These are phyloP conservation scores for Zaprionus bogoriensis DNA, from an alignment of 2,888 invertebrate genomes.

Conservation along the genomic window DNA sequence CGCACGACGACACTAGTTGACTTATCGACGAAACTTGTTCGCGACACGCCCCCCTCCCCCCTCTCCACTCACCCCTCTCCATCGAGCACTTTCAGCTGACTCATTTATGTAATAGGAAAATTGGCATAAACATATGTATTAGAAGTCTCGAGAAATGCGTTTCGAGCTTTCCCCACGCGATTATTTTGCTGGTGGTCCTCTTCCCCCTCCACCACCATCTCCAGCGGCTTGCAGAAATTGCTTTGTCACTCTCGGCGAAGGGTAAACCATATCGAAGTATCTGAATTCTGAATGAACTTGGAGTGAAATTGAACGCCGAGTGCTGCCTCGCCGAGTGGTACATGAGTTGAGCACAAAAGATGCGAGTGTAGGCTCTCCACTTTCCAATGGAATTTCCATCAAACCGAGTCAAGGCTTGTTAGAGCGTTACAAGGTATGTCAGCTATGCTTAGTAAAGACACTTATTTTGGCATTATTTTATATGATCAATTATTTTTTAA, in stretches of 20 bases:
- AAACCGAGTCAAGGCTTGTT: not conserved
- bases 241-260: slow-evolving; percentile 52
- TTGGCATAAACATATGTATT: slow-evolving; percentile 76
- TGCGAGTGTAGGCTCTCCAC: not conserved
- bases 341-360: not conserved
- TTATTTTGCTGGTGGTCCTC: not conserved
- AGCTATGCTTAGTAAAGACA: no score
- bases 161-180: not conserved
- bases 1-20: slow-evolving; percentile 29
- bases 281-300: slow-evolving; percentile 7
- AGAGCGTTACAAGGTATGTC: no score
- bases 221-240: slow-evolving; percentile 32
- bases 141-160: slow-evolving; percentile 34
- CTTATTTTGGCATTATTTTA: no score
- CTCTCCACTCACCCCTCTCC: not conserved
- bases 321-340: not conserved
- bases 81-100: slow-evolving; percentile 57
- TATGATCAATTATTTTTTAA: no score
- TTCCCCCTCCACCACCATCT: not conserved
- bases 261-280: slow-evolving; percentile 20
- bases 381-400: not conserved
- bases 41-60: not conserved
- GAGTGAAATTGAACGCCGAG: slow-evolving; percentile 14
- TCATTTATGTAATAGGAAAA: slow-evolving; percentile 74
- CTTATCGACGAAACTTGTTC: slow-evolving; percentile 38